Evolutionary conservation across 2,797 vertebrate species (phyloP), one percentile per base, ranked within the genome.

Genomic region (Macropodus opercularis): DNA sequence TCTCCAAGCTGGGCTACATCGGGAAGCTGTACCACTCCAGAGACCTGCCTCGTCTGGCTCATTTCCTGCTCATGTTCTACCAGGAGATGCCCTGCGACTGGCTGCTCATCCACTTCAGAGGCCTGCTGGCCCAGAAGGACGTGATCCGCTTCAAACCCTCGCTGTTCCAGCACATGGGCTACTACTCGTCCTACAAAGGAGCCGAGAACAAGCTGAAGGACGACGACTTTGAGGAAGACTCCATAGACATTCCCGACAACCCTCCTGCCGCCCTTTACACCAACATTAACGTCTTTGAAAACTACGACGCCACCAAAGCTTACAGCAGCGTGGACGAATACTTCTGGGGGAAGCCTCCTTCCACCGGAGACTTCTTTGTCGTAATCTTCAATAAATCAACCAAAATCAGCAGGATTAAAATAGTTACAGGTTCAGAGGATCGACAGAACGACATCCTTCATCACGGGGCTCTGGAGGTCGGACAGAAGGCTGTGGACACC

Each of bases 61-160:
- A 96, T 74, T 99, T 99, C 92, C 90, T 99, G 67, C 90, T 98
- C 84, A 98, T 98, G 97, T 99, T 99, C 89, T 99, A 99, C 92
- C 97, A 99, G 90, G 97, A 99, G 86, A 99, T 99, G 97, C 97
- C 97, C 85, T 99, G 97, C 0, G 97, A 98, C 73, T 99, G 97
- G 97, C 89, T 99, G 17, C 92, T 99, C 32, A 97, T 97, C 78
- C 96, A 99, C 88, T 99, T 99, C 62, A 90, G 96, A 48, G 94
- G 94, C 35, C 86, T 99, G 3, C 80, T 99, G 82, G 96, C 96
- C 65, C 97, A 99, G 85, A 98, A 97, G 84, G 97, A 98, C 62
- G 95, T 95, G 53, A 98, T 99, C 57, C 94, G 97, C 60, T 99
- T 99, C 87, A 98, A 98, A 84, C 97, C 97, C 40, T 99, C 97